Evolutionary conservation across 2,797 vertebrate species (phyloP).

Genomic region (Heteromormyrus szaboi): DNA sequence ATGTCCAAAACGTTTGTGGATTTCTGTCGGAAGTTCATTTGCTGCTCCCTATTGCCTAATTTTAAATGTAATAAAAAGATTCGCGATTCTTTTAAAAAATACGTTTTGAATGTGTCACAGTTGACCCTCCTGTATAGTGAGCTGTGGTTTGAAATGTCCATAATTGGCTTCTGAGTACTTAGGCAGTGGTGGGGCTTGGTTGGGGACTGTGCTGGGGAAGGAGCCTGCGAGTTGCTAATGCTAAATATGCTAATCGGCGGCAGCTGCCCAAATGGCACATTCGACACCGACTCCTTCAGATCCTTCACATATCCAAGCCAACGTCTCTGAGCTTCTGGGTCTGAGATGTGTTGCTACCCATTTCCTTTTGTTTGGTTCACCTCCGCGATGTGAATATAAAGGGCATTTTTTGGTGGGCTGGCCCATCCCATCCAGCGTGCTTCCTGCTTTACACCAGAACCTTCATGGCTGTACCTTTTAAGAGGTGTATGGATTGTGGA

Average conservation of each 20-base stretch:
- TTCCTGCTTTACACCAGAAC: background rate
- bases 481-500: background rate
- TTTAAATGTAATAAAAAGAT: background rate
- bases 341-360: background rate
- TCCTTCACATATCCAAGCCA: background rate
- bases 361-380: background rate
- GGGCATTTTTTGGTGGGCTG: background rate
- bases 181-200: background rate
- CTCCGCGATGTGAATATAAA: background rate
- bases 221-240: background rate
- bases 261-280: background rate
- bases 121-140: background rate
- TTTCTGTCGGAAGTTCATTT: background rate
- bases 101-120: background rate
- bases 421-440: background rate
- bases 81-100: background rate
- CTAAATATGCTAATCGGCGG: background rate
- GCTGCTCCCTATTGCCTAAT: background rate
- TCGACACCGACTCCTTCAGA: background rate
- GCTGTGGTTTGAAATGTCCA: background rate
- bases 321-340: background rate
- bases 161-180: background rate
- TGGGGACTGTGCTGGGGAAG: background rate
- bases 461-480: background rate
- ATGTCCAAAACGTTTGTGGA: background rate